These are phyloP conservation scores for Anastrepha ludens DNA, from an alignment of 1,140 invertebrate species.

Conservation along the genomic window DNA sequence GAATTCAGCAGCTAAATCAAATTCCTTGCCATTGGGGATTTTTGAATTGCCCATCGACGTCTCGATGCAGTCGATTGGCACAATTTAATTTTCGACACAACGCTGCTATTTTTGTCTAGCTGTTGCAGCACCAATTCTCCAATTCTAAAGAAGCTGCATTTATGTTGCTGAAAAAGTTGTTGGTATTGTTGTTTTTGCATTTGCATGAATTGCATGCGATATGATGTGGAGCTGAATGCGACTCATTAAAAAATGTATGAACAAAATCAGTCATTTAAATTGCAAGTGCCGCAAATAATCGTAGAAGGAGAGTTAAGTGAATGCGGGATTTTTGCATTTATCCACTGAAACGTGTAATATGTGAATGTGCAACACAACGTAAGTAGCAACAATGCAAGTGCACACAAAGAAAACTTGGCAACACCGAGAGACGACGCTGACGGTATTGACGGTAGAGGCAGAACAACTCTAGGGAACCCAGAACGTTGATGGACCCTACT, in stretches of 20 bases:
- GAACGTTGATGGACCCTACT: background rate
- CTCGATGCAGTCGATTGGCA: too few relatives aligned
- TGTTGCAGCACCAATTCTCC: background rate
- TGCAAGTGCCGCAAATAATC: background rate
- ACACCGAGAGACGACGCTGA: background rate
- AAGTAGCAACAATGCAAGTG: constrained; percentile 44
- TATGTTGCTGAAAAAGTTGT: background rate
- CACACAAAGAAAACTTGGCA: constrained; percentile 36
- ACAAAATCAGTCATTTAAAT: constrained; percentile 44
- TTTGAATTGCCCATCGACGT: too few relatives aligned
- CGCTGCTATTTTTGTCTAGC: too few relatives aligned
- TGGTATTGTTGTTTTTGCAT: background rate
- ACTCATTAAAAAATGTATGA: constrained; percentile 42
- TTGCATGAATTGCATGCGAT: background rate
- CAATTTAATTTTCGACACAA: too few relatives aligned
- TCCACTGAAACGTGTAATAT: background rate
- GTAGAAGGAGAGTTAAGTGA: constrained; percentile 4
- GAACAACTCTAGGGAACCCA: background rate
- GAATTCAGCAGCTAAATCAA: too few relatives aligned
- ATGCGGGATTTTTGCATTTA: background rate
- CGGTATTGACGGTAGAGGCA: background rate
- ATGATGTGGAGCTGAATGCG: constrained; percentile 8
- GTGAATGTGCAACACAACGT: background rate
- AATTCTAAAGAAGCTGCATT: background rate
- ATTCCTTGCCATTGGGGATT: too few relatives aligned